Conservation (phyloP, 2,113 vertebrate genomes). For the Tautogolabrus adspersus region DNA sequence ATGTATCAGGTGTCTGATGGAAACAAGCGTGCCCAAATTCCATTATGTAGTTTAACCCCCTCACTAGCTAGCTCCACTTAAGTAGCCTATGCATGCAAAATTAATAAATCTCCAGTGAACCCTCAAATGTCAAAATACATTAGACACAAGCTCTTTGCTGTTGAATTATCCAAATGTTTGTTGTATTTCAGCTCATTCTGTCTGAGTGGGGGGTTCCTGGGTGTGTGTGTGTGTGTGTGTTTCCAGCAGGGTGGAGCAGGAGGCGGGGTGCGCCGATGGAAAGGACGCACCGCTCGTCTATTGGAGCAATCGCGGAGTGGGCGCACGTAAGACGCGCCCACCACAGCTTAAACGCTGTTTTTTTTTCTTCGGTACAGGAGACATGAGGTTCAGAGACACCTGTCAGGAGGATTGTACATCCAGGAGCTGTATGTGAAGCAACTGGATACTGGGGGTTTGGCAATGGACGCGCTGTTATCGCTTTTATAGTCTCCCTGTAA, state of each 20-base stretch:
- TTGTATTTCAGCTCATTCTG: not conserved
- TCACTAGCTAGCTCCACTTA: not conserved
- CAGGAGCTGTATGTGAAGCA: slow-evolving; percentile 11
- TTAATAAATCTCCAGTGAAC: not conserved
- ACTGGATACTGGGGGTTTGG: slow-evolving; percentile 25
- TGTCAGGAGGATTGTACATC: slow-evolving; percentile 43
- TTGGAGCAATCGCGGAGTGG: slow-evolving; percentile 64
- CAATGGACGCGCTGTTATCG: slow-evolving; percentile 45
- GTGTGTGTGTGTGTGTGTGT: not conserved
- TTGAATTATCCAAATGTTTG: not conserved
- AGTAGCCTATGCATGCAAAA: not conserved
- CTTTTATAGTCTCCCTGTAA: slow-evolving; percentile 17
- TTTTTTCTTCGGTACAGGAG: slow-evolving; percentile 30
- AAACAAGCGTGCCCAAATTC: not conserved
- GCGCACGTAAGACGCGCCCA: slow-evolving; percentile 43
- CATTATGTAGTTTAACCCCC: not conserved
- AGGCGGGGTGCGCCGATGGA: slow-evolving; percentile 51
- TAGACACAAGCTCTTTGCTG: not conserved
- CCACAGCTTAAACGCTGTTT: slow-evolving; percentile 28
- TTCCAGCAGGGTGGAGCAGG: slow-evolving; percentile 44
- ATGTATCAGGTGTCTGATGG: not conserved
- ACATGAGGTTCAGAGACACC: slow-evolving; percentile 61
- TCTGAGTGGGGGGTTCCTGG: slow-evolving; percentile 44
- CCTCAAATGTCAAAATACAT: not conserved
- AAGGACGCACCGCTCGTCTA: slow-evolving; percentile 72